These are phyloP conservation scores for Melipona beecheii DNA, from an alignment of 2,888 invertebrate species.

Conservation along the genomic window DNA sequence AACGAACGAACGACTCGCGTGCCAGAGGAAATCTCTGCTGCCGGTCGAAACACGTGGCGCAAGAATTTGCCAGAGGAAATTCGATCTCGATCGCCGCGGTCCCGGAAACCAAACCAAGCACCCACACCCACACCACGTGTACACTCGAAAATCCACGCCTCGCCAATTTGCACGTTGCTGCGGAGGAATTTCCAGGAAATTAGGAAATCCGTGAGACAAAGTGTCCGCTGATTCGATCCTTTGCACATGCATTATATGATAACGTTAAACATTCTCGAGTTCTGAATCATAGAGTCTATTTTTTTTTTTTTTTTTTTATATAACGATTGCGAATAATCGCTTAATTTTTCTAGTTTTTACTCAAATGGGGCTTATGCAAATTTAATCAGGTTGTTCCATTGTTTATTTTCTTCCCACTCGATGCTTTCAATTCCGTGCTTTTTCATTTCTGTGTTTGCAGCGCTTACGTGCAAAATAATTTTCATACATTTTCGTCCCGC, in stretches of 20 bases:
- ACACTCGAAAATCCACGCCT: not conserved
- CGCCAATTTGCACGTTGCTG: not conserved
- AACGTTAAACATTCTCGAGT: too few species aligned
- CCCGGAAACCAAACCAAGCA: not conserved
- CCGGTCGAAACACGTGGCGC: not conserved
- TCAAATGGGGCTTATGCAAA: too few species aligned
- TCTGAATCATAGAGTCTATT: too few species aligned
- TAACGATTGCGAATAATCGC: too few species aligned
- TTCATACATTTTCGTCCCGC: too few species aligned
- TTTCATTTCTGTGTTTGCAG: too few species aligned
- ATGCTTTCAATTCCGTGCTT: too few species aligned
- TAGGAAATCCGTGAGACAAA: not conserved
- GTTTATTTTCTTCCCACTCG: too few species aligned
- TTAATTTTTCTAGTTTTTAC: too few species aligned
- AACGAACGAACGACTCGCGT: slow-evolving; percentile 4
- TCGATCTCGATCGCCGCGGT: slow-evolving; percentile 6
- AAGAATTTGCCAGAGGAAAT: slow-evolving; percentile 13
- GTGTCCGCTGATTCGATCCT: not conserved
- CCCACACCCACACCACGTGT: not conserved
- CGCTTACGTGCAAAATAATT: too few species aligned
- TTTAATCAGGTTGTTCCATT: too few species aligned
- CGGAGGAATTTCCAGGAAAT: not conserved
- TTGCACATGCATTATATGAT: not conserved
- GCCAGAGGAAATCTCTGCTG: not conserved
- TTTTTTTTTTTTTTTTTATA: too few species aligned